Percentiles rank a stretch among this genome's conserved stretches.
phyloP scores from a whole-genome alignment of 2,888 invertebrate genomes.

The Ametastegia equiseti region DNA sequence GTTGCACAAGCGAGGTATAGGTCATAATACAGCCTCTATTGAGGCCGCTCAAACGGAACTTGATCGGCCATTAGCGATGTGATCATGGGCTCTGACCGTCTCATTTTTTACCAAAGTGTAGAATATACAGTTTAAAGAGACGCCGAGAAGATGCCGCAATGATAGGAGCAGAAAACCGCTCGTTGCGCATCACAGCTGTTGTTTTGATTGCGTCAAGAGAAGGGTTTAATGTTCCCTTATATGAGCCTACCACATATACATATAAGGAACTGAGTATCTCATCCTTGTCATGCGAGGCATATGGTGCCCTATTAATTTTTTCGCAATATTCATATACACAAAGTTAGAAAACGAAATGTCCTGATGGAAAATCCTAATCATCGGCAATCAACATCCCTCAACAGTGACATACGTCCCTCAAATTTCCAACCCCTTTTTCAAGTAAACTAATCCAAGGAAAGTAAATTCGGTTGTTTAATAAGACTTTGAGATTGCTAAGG shows the following conservation, averaged over 20 bases:
- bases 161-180: conserved; percentile 58
- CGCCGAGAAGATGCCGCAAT: conserved; percentile 59
- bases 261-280: background rate
- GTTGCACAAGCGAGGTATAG: background rate
- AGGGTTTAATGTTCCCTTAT: conserved; percentile 63
- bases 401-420: background rate
- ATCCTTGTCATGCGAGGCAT: background rate
- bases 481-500: background rate
- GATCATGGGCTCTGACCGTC: conserved; percentile 22
- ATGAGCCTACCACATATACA: background rate
- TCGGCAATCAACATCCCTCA: too few relatives aligned
- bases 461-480: background rate
- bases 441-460: background rate
- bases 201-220: conserved; percentile 68
- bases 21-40: conserved; percentile 10
- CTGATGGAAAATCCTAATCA: too few relatives aligned
- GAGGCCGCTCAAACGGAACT: conserved; percentile 36
- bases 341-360: too few relatives aligned
- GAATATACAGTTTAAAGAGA: conserved; percentile 40
- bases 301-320: background rate
- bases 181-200: conserved; percentile 73
- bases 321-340: background rate
- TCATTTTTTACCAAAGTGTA: conserved; percentile 33
- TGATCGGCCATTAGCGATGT: conserved; percentile 38
- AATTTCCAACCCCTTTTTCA: background rate